Evolutionary conservation across 2,113 vertebrate species (phyloP).

Genomic region (Corythoichthys intestinalis): DNA sequence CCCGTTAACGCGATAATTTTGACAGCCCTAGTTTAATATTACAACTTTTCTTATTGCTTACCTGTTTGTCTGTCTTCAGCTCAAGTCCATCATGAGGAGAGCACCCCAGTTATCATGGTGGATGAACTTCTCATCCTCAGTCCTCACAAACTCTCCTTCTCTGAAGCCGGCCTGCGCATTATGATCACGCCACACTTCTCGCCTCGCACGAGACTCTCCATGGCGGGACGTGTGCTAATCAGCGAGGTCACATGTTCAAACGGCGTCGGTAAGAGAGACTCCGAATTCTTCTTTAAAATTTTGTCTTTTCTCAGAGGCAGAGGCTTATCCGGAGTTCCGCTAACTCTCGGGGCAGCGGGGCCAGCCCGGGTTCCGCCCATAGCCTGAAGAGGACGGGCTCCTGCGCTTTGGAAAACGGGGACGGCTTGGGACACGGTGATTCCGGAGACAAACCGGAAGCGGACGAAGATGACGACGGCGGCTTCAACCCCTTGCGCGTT

Average conservation of each 20-base stretch:
- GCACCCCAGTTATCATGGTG: slow-evolving; percentile 72
- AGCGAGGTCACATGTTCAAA: slow-evolving; percentile 65
- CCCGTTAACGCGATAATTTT: too few relatives aligned
- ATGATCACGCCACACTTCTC: slow-evolving; percentile 81
- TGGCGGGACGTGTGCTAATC: slow-evolving; percentile 78
- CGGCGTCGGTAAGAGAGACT: too few relatives aligned
- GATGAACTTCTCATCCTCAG: slow-evolving; percentile 74
- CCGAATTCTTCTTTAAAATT: background rate
- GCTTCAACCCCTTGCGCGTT: slow-evolving; percentile 68
- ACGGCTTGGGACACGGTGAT: slow-evolving; percentile 38
- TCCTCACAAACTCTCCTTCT: slow-evolving; percentile 76
- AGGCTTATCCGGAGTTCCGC: slow-evolving; percentile 60
- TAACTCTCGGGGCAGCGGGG: slow-evolving; percentile 43
- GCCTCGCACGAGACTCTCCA: slow-evolving; percentile 75
- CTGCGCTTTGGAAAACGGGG: slow-evolving; percentile 69
- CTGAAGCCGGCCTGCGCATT: slow-evolving; percentile 74
- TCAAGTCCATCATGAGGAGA: slow-evolving; percentile 51
- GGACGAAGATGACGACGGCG: slow-evolving; percentile 59
- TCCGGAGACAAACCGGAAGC: slow-evolving; percentile 48
- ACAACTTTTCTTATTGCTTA: background rate
- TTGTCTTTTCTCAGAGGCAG: slow-evolving; percentile 59
- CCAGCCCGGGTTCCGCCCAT: slow-evolving; percentile 43
- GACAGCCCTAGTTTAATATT: too few relatives aligned
- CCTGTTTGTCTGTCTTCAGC: slow-evolving; percentile 30
- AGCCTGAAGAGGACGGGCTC: slow-evolving; percentile 59